Base-by-base conservation (phyloP, 2,888 invertebrate species). In the Meloe dianella region DNA sequence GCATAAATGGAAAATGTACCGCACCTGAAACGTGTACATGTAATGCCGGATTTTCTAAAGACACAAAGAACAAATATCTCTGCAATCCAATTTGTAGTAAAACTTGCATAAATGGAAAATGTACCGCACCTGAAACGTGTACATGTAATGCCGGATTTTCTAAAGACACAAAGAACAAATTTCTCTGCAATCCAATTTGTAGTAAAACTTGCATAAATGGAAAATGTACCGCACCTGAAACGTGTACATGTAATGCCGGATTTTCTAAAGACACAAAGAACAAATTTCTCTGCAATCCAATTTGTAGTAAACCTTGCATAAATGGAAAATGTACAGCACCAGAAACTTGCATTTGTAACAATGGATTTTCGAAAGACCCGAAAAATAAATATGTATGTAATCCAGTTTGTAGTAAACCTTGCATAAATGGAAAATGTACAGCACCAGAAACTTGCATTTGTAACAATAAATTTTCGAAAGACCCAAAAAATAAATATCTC, bases 151-250 rank as follows among this genome's bases (percentile, higher is more conserved):
- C 56, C 1, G 56, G 56, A 17, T 56, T 56, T 56, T 10, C 56
- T 38, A 63, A 29, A 20, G 17, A 30, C 54, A 2, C 14, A 0
- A 56, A 30, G 20, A 64, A 66, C 51, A 17, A 61, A 24, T 59
- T 47, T 54, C 9, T 27, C 10, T 76, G 74, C 30, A 57, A 29
- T 51, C 60, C 60, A 0, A 67, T 77, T 22, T 82, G 82, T 64
- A 74, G 78, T n/a, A 79, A 61, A 6, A 61, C 70, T 3, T 84
- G 84, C 68, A 71, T 66, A 0, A 80, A 82, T 61, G 84, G 84
- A 0, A 72, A 73, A 32, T 85, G 85, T 67, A 67, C 75, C 6
- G 74, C 73, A 0, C 84, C 12, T 32, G 61, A 64, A 17, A 57
- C 32, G 0, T 67, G 64, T 30, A 60, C 14, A n/a, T 71, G 71